These are phyloP conservation scores for Cynoglossus semilaevis DNA, from an alignment of 2,113 vertebrate genomes.

Conservation along the genomic window DNA sequence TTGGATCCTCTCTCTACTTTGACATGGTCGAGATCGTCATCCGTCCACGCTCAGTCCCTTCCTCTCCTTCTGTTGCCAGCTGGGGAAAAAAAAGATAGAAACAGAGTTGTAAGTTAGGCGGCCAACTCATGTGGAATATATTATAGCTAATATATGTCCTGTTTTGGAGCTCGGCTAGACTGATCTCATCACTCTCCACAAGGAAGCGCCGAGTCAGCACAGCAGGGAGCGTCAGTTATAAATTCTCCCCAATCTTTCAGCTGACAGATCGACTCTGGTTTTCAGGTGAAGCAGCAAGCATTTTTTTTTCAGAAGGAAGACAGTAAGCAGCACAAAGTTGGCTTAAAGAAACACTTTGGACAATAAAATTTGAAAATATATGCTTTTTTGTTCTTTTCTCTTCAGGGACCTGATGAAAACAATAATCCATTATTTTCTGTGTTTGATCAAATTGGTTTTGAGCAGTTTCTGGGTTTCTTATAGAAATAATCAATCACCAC, in stretches of 20 bases:
- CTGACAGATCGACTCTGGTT: constrained; percentile 7
- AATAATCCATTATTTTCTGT: too few species aligned
- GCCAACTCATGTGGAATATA: background rate
- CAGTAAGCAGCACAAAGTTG: constrained; percentile 1
- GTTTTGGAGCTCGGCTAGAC: constrained; percentile 3
- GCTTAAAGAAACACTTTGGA: constrained; percentile 16
- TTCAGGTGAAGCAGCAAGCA: constrained; percentile 23
- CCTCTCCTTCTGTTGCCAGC: constrained; percentile 51
- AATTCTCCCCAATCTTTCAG: constrained; percentile 7
- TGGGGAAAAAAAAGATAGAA: constrained; percentile 27
- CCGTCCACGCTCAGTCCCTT: constrained; percentile 32
- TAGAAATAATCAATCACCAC: too few species aligned
- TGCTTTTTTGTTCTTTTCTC: background rate
- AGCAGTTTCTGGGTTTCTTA: too few species aligned
- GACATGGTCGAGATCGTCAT: constrained; percentile 6
- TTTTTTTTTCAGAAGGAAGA: constrained; percentile 5
- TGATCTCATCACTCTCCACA: constrained; percentile 24
- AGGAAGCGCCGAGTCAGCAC: constrained; percentile 26
- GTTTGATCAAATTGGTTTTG: too few species aligned
- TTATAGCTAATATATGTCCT: constrained; percentile 1
- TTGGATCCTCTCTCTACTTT: constrained; percentile 19
- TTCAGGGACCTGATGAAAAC: too few species aligned
- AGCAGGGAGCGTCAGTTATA: constrained; percentile 23
- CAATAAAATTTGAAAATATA: constrained; percentile 25
- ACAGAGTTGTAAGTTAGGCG: constrained; percentile 6